phyloP scores from a whole-genome alignment of 2,797 vertebrate species.

The Malurus leucopterus region DNA sequence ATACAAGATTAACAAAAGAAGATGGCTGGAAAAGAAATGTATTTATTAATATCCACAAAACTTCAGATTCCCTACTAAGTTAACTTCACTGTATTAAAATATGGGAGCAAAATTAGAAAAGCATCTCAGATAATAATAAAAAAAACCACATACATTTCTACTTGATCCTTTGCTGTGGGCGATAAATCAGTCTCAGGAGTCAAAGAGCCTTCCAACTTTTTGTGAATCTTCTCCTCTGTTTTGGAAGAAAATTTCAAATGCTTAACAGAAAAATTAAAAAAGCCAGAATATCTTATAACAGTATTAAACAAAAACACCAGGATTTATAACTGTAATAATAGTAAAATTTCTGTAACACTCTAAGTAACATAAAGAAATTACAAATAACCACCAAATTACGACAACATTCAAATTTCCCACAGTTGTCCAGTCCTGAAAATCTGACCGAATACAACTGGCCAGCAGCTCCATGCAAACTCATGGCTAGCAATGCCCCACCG shows the following conservation, averaged over 20 bases:
- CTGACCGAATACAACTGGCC: not conserved
- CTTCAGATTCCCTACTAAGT: not conserved
- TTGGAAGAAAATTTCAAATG: slow-evolving; percentile 59
- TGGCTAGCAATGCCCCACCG: not conserved
- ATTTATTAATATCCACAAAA: not conserved
- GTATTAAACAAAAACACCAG: not conserved
- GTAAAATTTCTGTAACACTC: not conserved
- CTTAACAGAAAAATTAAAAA: slow-evolving; percentile 20
- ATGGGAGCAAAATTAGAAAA: not conserved
- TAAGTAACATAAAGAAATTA: not conserved
- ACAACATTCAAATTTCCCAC: not conserved
- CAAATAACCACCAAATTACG: not conserved
- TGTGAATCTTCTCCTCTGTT: slow-evolving; percentile 93
- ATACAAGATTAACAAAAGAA: not conserved
- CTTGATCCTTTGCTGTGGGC: slow-evolving; percentile 95
- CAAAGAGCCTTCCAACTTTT: slow-evolving; percentile 89
- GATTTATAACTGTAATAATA: not conserved
- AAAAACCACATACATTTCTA: slow-evolving; percentile 89
- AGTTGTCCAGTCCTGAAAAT: not conserved
- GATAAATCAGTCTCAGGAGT: slow-evolving; percentile 91
- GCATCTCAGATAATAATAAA: not conserved
- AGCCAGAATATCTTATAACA: not conserved
- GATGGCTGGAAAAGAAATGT: not conserved
- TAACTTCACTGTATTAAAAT: not conserved
- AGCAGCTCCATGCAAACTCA: not conserved